Evolutionary conservation across 2,888 invertebrate species (phyloP).

Genomic region (Chrysina gloriosa): DNA sequence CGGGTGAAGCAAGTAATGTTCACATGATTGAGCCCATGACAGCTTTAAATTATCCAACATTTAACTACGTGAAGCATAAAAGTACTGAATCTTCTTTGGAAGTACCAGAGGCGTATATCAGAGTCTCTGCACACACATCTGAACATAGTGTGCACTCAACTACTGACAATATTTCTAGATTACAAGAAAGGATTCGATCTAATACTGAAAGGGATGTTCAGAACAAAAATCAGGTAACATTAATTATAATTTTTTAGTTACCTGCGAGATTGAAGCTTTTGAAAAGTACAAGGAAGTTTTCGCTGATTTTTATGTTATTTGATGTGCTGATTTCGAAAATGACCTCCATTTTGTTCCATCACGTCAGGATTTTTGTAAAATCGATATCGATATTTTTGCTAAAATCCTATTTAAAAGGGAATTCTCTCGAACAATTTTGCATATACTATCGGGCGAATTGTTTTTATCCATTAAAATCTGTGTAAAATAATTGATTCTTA

Average conservation of each 20-base stretch:
- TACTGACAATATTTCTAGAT: conserved; percentile 50
- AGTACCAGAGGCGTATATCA: conserved; percentile 27
- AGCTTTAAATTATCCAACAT: conserved; percentile 39
- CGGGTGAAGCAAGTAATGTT: conserved; percentile 43
- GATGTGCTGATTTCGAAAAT: no score
- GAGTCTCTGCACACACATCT: conserved; percentile 50
- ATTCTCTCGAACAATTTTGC: no score
- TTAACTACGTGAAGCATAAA: conserved; percentile 41
- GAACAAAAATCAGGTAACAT: conserved; percentile 58
- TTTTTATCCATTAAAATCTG: no score
- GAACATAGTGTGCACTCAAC: conserved; percentile 54
- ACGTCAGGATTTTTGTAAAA: no score
- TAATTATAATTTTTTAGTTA: not conserved
- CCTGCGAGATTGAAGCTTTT: no score
- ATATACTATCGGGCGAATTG: no score
- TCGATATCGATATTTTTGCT: no score
- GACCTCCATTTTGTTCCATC: no score
- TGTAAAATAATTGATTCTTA: no score
- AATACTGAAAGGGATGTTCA: conserved; percentile 56
- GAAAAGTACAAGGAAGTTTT: no score
- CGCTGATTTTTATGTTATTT: no score
- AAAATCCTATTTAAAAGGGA: no score
- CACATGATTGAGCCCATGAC: conserved; percentile 46
- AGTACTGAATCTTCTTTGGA: conserved; percentile 27
- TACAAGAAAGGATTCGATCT: conserved; percentile 49